phyloP scores from a whole-genome alignment of 2,113 vertebrate species.

The Calypte anna region DNA sequence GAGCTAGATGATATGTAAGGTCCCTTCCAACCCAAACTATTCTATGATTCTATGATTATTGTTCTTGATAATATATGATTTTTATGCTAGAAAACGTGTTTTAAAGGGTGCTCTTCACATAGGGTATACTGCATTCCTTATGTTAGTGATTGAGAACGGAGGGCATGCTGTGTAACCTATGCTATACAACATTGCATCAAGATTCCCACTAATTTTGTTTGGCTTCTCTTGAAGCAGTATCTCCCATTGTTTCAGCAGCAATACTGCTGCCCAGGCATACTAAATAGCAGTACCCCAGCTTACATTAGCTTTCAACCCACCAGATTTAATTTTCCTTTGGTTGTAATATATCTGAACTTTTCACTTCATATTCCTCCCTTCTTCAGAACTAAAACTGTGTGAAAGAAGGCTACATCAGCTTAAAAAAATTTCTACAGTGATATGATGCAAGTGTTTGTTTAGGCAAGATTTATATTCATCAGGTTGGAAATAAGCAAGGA shows the following conservation, averaged over 20 bases:
- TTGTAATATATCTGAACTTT: neutral
- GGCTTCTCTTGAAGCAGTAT: neutral
- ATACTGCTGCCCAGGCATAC: neutral
- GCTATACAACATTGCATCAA: neutral
- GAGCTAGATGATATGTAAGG: too few relatives aligned
- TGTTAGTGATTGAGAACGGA: neutral
- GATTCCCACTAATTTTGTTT: neutral
- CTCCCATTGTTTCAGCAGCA: neutral
- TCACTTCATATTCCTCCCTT: rapidly evolving
- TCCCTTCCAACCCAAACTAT: too few relatives aligned
- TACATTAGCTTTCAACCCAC: neutral
- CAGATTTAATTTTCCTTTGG: neutral
- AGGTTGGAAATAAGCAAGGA: neutral
- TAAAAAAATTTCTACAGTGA: neutral
- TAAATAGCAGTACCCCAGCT: neutral
- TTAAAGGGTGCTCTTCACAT: neutral
- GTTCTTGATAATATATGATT: rapidly evolving
- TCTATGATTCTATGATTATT: too few relatives aligned
- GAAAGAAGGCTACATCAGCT: neutral
- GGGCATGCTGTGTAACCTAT: neutral
- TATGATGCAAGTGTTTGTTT: neutral
- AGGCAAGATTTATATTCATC: neutral
- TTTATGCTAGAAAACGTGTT: neutral
- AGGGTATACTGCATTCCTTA: rapidly evolving
- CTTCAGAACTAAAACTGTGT: neutral